phyloP scores from a whole-genome alignment of 2,113 vertebrate species.

The Anguilla rostrata region DNA sequence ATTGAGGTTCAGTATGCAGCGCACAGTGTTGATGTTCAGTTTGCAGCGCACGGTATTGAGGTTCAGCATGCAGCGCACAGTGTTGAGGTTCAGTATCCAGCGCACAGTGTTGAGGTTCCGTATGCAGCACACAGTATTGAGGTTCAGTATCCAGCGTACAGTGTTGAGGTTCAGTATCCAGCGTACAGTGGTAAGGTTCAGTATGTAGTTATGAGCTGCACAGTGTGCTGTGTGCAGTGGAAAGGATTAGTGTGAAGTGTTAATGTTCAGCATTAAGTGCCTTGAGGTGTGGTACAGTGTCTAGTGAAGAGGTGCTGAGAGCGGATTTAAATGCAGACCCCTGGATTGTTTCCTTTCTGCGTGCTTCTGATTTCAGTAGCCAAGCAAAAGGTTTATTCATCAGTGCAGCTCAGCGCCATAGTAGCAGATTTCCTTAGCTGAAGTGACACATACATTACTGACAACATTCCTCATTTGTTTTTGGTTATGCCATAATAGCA shows the following conservation, averaged over 20 bases:
- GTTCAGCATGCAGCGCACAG: no score
- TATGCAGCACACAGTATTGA: neutral
- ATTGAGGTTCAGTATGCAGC: no score
- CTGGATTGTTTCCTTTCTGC: neutral
- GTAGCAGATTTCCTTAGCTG: neutral
- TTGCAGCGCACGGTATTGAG: no score
- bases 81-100: no score
- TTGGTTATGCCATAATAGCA: constrained; percentile 7
- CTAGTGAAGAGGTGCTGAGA: no score
- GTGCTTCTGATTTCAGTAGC: constrained; percentile 40
- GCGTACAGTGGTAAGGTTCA: neutral
- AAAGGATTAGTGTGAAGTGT: no score
- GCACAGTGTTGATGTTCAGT: no score
- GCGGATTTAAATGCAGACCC: neutral
- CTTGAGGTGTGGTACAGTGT: no score
- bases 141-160: neutral
- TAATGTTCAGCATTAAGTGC: no score
- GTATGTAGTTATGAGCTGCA: neutral
- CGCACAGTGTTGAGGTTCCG: no score
- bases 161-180: neutral
- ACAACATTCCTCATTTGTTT: neutral
- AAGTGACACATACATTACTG: constrained; percentile 3
- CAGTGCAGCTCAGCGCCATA: neutral
- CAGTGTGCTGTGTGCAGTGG: no score
- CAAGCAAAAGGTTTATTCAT: constrained; percentile 30